Conservation (phyloP, 2,888 invertebrate species). For the Watsonalla cultraria region DNA sequence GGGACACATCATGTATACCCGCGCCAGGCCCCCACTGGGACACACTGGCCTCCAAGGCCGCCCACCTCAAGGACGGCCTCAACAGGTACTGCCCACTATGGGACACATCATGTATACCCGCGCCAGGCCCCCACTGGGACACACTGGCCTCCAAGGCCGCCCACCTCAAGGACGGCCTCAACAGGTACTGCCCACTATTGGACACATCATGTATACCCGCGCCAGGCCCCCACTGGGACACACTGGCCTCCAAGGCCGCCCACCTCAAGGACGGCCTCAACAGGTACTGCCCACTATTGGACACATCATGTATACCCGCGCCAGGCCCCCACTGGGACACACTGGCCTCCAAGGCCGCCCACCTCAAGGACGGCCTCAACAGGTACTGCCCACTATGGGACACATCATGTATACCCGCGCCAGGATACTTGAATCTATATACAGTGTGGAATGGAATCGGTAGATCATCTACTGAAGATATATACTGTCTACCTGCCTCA, state of each 20-base stretch:
- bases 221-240: no score
- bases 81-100: constrained; percentile 87
- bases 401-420: constrained; percentile 86
- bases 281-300: no score
- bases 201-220: constrained; percentile 96
- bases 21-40: constrained; percentile 97
- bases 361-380: constrained; percentile 96
- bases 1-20: constrained; percentile 97
- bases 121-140: constrained; percentile 97
- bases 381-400: constrained; percentile 87
- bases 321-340: constrained; percentile 97
- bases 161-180: constrained; percentile 96
- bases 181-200: constrained; percentile 88
- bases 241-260: no score
- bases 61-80: constrained; percentile 96
- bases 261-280: constrained; percentile 4
- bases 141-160: constrained; percentile 91
- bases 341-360: constrained; percentile 90
- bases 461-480: no score
- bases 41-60: constrained; percentile 90
- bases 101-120: constrained; percentile 97
- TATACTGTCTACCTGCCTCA: no score
- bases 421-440: no score
- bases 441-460: no score
- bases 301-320: no score